Base-by-base conservation (phyloP, 2,797 vertebrate genomes). In the Allobates femoralis region DNA sequence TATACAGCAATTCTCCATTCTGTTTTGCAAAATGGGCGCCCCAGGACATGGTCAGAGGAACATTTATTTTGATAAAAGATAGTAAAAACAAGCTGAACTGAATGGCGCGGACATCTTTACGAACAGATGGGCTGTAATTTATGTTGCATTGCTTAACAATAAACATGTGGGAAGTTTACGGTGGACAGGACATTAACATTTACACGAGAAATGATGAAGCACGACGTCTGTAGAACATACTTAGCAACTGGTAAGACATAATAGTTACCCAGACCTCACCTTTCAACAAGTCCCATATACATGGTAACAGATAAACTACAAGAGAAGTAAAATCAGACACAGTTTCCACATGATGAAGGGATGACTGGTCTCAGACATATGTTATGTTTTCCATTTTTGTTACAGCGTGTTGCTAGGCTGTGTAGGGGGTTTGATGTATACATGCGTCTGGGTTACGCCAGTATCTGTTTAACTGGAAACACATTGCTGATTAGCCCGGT, bases 321-420 rank as follows among this genome's bases (percentile, higher is more conserved):
- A 23, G 46, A 37, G 21, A 62, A 84, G 55, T 32, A 60, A 71
- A 87, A 87, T 56, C 75, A 79, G 81, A 74, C 34, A 64, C 74
- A 58, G 74, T 78, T 84, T 81, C 74, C 86, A 83, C 66, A 83
- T 66, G 64, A 83, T 83, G 80, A 66, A 86, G 66, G 79, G 58
- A 41, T 83, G 79, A 74, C n/a, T 71, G 64, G 41, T 41, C 50
- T 30, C 12, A 46, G 26, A 75, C 58, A 75, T 41, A 56, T 69
- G 79, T 69, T 76, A 34, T 86, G 69, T 75, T 81, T 86, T 66
- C n/a, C 51, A 58, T 26, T 46, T 76, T 69, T 30, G 80, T 83
- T 83, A 50, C 73, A 28, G 58, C 46, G 34, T 85, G 85, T 87
- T 87, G 55, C 80, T 78, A 87, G 75, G 85, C 84, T 80, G 53